Evolutionary conservation across 2,888 invertebrate genomes (phyloP).

Genomic region (Proisotoma minuta): DNA sequence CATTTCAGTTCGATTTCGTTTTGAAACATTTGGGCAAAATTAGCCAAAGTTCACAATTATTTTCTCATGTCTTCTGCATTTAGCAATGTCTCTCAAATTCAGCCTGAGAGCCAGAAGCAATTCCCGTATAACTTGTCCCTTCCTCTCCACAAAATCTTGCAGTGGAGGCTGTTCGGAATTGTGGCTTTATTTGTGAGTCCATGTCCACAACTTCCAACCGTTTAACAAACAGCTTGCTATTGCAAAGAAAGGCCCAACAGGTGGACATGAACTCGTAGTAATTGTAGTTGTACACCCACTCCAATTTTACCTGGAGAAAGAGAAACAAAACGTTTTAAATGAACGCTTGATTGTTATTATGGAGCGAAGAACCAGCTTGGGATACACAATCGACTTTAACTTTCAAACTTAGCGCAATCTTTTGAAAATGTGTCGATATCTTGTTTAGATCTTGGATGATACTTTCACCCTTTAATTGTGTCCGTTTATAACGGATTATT

Average conservation of each 20-base stretch:
- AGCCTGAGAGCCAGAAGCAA: slow-evolving; percentile 24
- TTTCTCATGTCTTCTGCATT: neutral
- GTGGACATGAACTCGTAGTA: slow-evolving; percentile 43
- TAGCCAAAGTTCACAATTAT: neutral
- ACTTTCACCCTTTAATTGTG: too few species aligned
- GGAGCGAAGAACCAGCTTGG: too few species aligned
- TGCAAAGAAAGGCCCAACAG: slow-evolving; percentile 44
- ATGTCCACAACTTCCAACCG: slow-evolving; percentile 41
- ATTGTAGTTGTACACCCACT: slow-evolving; percentile 44
- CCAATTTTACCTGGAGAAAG: slow-evolving; percentile 28
- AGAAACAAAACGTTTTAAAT: too few species aligned
- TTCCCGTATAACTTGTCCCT: slow-evolving; percentile 43
- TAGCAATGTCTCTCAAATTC: slow-evolving; percentile 37
- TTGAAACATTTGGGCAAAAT: too few species aligned
- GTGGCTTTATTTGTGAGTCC: slow-evolving; percentile 28
- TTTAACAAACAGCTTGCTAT: slow-evolving; percentile 42
- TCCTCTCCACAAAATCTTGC: slow-evolving; percentile 39
- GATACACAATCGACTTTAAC: too few species aligned
- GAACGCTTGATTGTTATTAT: too few species aligned
- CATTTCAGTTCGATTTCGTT: too few species aligned
- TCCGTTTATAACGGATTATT: too few species aligned
- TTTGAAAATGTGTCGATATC: too few species aligned
- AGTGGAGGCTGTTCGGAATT: neutral
- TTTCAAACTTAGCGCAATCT: too few species aligned
- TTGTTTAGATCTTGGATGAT: too few species aligned